Percentiles rank a stretch among this genome's conserved stretches.
Conservation (phyloP, 2,888 invertebrate species). For the Digitonthophagus gazella region DNA sequence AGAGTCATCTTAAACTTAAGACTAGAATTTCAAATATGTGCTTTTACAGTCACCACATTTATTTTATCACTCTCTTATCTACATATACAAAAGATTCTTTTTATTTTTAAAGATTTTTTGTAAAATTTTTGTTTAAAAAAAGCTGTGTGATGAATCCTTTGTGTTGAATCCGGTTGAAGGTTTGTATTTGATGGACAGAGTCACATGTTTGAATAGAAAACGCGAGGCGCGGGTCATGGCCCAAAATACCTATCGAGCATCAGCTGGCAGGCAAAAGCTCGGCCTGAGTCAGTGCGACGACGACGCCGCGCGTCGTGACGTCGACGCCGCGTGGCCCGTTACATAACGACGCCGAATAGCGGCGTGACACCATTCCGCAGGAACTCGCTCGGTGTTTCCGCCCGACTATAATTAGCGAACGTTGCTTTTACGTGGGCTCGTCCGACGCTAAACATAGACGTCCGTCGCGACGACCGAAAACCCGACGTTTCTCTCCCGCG, state of each 20-base stretch:
- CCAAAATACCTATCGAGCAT: conserved; percentile 40
- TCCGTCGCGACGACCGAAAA: background rate
- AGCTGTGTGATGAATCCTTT: too few species aligned
- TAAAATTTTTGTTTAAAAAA: too few species aligned
- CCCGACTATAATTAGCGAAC: conserved; percentile 8
- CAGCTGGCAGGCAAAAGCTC: conserved; percentile 41
- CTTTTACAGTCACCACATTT: too few species aligned
- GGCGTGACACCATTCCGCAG: conserved; percentile 26
- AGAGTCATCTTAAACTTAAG: too few species aligned
- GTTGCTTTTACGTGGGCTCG: background rate
- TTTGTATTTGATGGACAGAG: background rate
- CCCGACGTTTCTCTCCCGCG: too few species aligned
- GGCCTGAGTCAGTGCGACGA: conserved; percentile 38
- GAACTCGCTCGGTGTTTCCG: conserved; percentile 4
- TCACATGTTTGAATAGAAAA: background rate
- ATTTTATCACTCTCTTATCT: too few species aligned
- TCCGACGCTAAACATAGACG: background rate
- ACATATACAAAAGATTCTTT: too few species aligned
- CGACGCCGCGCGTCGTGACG: conserved; percentile 30
- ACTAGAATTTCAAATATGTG: too few species aligned
- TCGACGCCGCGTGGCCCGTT: conserved; percentile 13
- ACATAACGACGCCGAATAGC: conserved; percentile 20
- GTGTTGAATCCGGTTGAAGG: too few species aligned
- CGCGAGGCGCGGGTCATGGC: conserved; percentile 39
- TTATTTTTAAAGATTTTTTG: background rate